These are phyloP conservation scores for Lophius americanus DNA, from an alignment of 2,797 vertebrate genomes.

Conservation along the genomic window DNA sequence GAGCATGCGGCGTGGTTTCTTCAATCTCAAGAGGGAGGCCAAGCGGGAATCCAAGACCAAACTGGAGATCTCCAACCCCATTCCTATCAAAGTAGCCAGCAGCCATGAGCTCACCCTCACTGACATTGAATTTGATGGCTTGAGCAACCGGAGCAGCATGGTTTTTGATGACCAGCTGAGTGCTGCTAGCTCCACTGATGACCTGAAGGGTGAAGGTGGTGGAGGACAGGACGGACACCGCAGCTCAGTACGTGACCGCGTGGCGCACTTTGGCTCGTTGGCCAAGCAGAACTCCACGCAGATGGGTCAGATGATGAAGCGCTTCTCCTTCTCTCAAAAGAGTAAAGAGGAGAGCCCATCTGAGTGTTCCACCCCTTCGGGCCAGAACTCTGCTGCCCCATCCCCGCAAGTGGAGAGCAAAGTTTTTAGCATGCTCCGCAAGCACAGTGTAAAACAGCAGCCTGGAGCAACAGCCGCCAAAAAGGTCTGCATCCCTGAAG, in stretches of 20 bases:
- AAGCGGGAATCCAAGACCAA: slow-evolving; percentile 91
- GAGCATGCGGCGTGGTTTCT: slow-evolving; percentile 95
- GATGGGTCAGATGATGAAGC: slow-evolving; percentile 93
- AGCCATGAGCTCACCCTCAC: slow-evolving; percentile 92
- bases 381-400: slow-evolving; percentile 89
- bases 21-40: slow-evolving; percentile 93
- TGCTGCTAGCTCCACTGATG: slow-evolving; percentile 93
- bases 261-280: slow-evolving; percentile 91
- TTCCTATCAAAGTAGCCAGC: slow-evolving; percentile 97
- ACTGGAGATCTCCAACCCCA: slow-evolving; percentile 96
- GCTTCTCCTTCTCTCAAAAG: slow-evolving; percentile 95
- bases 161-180: slow-evolving; percentile 93
- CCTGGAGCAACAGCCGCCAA: slow-evolving; percentile 42
- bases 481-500: slow-evolving; percentile 82
- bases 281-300: slow-evolving; percentile 95
- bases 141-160: slow-evolving; percentile 92
- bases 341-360: slow-evolving; percentile 95
- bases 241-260: slow-evolving; percentile 90
- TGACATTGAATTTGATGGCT: slow-evolving; percentile 90
- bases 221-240: slow-evolving; percentile 83
- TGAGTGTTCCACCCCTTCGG: slow-evolving; percentile 92
- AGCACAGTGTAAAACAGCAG: slow-evolving; percentile 73
- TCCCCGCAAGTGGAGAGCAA: slow-evolving; percentile 93
- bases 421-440: slow-evolving; percentile 84
- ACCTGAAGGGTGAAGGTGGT: slow-evolving; percentile 86